phyloP scores from a whole-genome alignment of 2,888 invertebrate species.

The Hirtodrosophila cameraria region DNA sequence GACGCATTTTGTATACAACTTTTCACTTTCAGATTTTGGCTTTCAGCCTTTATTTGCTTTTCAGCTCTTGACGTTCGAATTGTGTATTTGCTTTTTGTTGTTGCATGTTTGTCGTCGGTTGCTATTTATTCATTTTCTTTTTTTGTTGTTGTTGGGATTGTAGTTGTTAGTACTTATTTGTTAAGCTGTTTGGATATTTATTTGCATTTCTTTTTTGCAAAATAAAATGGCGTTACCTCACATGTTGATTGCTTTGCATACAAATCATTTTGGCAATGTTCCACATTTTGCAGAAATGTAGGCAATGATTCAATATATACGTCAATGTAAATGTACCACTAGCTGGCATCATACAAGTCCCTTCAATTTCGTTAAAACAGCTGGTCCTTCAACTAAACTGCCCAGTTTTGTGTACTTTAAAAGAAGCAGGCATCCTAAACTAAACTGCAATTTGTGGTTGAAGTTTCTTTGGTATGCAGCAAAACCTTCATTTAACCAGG shows the following conservation, averaged over 20 bases:
- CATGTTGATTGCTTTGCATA: constrained; percentile 56
- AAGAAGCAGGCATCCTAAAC: no score
- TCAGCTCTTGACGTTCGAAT: constrained; percentile 52
- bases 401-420: no score
- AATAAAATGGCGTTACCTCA: constrained; percentile 23
- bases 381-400: no score
- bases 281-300: neutral
- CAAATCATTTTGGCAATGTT: neutral
- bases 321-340: no score
- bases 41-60: constrained; percentile 59
- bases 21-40: constrained; percentile 74
- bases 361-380: neutral
- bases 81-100: constrained; percentile 22
- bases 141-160: constrained; percentile 53
- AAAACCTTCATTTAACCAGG: constrained; percentile 8
- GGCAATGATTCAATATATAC: neutral
- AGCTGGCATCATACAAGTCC: neutral
- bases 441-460: constrained; percentile 24
- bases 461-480: neutral
- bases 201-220: constrained; percentile 46
- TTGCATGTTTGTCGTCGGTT: constrained; percentile 34
- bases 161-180: constrained; percentile 68
- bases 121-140: constrained; percentile 46
- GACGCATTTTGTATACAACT: constrained; percentile 76
- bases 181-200: constrained; percentile 72